Percentiles rank a stretch among this genome's conserved stretches.
Evolutionary conservation across 2,888 invertebrate genomes (phyloP).

Genomic region (Drosophila ustulata): DNA sequence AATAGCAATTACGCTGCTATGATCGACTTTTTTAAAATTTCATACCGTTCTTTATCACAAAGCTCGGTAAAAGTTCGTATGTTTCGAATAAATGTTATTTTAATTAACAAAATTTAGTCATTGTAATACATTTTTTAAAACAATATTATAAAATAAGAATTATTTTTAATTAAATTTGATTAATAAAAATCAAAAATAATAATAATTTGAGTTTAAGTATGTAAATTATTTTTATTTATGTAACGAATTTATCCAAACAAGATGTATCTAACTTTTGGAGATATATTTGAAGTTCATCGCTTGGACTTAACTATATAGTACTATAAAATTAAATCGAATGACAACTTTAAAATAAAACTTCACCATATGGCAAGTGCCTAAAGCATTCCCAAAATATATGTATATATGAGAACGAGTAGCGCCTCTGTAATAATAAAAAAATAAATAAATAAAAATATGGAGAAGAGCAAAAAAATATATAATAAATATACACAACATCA

Average conservation of each 20-base stretch:
- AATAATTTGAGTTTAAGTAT: too few relatives aligned
- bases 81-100: background rate
- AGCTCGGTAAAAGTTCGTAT: background rate
- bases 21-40: background rate
- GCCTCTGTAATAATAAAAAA: conserved; percentile 9
- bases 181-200: too few relatives aligned
- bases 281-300: too few relatives aligned
- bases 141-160: background rate
- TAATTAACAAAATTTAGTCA: background rate
- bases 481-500: conserved; percentile 54
- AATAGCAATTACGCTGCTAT: background rate
- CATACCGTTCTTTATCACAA: too few relatives aligned
- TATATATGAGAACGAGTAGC: background rate
- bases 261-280: too few relatives aligned
- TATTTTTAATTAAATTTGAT: background rate
- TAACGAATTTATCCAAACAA: too few relatives aligned
- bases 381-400: background rate
- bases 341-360: conserved; percentile 13
- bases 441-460: conserved; percentile 1
- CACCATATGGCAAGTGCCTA: conserved; percentile 25
- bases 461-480: conserved; percentile 21
- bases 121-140: background rate
- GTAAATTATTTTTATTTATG: too few relatives aligned
- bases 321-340: background rate
- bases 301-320: too few relatives aligned